These are phyloP conservation scores for Xanthorhoe spadicearia DNA, from an alignment of 2,888 invertebrate species.

Conservation along the genomic window DNA sequence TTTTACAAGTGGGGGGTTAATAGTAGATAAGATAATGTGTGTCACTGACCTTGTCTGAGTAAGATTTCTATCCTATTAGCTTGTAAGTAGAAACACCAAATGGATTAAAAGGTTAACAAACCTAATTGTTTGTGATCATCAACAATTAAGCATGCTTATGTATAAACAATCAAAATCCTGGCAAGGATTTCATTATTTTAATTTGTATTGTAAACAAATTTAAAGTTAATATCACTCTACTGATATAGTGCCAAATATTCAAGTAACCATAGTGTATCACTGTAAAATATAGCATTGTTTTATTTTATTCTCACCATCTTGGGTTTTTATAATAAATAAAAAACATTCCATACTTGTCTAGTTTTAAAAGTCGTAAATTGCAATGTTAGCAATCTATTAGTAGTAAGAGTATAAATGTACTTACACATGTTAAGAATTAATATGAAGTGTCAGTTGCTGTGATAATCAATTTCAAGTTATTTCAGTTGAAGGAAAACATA, in stretches of 20 bases:
- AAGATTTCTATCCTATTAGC: background rate
- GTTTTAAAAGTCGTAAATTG: background rate
- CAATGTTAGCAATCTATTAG: background rate
- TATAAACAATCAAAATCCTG: no score
- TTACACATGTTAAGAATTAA: background rate
- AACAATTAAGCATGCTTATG: background rate
- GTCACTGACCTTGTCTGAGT: background rate
- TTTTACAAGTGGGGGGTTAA: background rate
- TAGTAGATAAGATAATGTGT: background rate
- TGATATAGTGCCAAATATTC: background rate
- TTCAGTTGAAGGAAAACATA: background rate
- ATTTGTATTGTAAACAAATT: no score
- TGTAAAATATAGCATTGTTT: background rate
- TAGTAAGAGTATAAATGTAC: constrained; percentile 6
- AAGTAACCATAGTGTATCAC: background rate
- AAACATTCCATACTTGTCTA: background rate
- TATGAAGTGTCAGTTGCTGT: constrained; percentile 12
- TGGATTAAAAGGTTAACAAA: background rate
- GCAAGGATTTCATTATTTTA: no score
- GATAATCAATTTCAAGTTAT: constrained; percentile 8
- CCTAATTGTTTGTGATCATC: background rate
- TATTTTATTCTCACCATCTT: background rate
- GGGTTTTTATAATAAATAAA: background rate
- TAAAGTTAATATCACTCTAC: background rate
- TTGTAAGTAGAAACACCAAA: background rate